Base-by-base conservation (phyloP, 2,113 vertebrate species). In the Pollimyrus isidori region DNA sequence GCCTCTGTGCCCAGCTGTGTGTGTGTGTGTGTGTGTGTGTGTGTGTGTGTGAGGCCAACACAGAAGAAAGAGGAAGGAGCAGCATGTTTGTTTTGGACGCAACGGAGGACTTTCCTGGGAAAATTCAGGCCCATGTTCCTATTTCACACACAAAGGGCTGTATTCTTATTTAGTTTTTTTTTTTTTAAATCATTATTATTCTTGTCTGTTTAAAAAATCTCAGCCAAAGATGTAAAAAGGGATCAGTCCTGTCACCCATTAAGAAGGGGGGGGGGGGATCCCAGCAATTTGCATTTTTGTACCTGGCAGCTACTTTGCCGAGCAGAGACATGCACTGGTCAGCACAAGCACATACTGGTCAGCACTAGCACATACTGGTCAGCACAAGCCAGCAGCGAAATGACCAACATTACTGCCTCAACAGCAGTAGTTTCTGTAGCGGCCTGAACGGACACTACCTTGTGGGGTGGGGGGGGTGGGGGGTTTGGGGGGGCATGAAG, bases 131-230 rank as follows among this genome's bases (percentile, higher is more conserved):
- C 39, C 23, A 52, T 53, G 48, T 86, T 53, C 85, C 85, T 30
- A 52, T 86, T 86, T 86, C 49, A 35, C 5, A 80, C n/a, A 88
- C 85, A 92, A 80, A 88, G 83, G 53, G 49, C n/a, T 83, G 17
- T n/a, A 10, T 42, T 90, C 39, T 91, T 90, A 69, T 87, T 90
- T 19, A 17, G 50, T 87, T 90, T 92, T 56, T 19, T 56, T 89
- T 92, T 92, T 92, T 93, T 35, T 35, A 35, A 35, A 35, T 35
- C 35, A 35, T 35, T 35, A 35, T 35, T 94, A 94, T 93, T 94
- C 92, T 91, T 88, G 92, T 30, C 88, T 65, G 42, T 91, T 91
- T 17, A 39, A 52, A 46, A 86, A 30, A 52, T 86, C n/a, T 86
- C 85, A 53, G 85, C 19, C 9, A 10, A 53, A 86, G 85, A 30